phyloP scores from a whole-genome alignment of 2,113 vertebrate species.

The Prolemur simus region DNA sequence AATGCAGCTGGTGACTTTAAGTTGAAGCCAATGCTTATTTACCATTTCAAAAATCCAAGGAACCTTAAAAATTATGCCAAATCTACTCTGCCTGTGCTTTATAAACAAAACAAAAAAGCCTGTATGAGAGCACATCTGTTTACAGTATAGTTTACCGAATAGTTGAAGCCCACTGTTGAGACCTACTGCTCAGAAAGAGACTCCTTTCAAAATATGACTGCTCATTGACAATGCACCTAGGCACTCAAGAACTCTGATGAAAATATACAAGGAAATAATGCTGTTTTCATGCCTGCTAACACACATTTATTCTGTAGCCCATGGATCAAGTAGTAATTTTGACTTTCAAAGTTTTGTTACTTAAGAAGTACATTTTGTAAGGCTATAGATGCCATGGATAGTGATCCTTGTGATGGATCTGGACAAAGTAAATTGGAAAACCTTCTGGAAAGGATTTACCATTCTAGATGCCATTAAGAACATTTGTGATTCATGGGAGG shows the following conservation, averaged over 20 bases:
- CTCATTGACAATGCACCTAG: neutral
- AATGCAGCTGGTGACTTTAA: neutral
- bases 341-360: neutral
- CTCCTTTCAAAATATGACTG: neutral
- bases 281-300: neutral
- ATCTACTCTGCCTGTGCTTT: neutral
- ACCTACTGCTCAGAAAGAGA: neutral
- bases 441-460: neutral
- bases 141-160: neutral
- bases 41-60: neutral
- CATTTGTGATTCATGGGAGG: neutral
- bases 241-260: neutral
- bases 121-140: neutral
- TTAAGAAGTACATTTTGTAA: neutral
- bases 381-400: neutral
- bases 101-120: neutral
- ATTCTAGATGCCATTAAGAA: neutral
- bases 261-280: neutral
- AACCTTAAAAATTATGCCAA: neutral
- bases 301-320: neutral
- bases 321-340: neutral
- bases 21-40: neutral
- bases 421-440: neutral
- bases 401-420: neutral
- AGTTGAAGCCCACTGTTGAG: neutral